Evolutionary conservation across 2,113 vertebrate species (phyloP).

Genomic region (Megaleporinus macrocephalus): DNA sequence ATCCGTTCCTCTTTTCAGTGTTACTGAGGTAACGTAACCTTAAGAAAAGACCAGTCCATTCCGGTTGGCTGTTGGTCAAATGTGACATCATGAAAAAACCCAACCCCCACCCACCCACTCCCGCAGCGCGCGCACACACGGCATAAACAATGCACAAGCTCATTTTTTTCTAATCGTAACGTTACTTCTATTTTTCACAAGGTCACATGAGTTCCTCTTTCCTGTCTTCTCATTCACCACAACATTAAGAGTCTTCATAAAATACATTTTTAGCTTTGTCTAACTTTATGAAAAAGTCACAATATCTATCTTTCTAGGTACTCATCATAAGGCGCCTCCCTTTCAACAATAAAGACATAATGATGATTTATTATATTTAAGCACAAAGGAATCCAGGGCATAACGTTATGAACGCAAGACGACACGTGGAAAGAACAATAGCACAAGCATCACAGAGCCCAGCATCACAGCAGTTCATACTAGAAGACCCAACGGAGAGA

Average conservation of each 20-base stretch:
- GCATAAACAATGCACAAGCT: conserved; percentile 49
- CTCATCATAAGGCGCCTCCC: not conserved
- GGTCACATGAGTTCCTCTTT: conserved; percentile 15
- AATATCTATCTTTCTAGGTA: not conserved
- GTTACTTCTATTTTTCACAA: not conserved
- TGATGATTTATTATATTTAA: too few species aligned
- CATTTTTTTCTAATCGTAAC: conserved; percentile 24
- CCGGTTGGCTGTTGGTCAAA: conserved; percentile 34
- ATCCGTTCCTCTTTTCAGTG: not conserved
- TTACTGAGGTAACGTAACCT: conserved; percentile 24
- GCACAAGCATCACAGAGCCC: not conserved
- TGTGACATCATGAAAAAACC: conserved; percentile 26
- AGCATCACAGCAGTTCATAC: not conserved
- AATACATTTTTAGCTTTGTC: too few species aligned
- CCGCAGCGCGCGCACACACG: not conserved
- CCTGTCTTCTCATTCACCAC: too few species aligned
- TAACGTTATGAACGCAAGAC: too few species aligned
- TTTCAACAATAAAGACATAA: not conserved
- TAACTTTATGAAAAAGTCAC: too few species aligned
- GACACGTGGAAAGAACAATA: not conserved
- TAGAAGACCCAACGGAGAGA: too few species aligned
- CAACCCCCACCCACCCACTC: conserved; percentile 1
- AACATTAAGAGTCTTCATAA: too few species aligned
- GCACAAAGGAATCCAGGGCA: not conserved
- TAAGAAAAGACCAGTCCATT: not conserved